These are phyloP conservation scores for Poeciliopsis gracilis DNA, from an alignment of 2,797 vertebrate genomes.

Conservation along the genomic window DNA sequence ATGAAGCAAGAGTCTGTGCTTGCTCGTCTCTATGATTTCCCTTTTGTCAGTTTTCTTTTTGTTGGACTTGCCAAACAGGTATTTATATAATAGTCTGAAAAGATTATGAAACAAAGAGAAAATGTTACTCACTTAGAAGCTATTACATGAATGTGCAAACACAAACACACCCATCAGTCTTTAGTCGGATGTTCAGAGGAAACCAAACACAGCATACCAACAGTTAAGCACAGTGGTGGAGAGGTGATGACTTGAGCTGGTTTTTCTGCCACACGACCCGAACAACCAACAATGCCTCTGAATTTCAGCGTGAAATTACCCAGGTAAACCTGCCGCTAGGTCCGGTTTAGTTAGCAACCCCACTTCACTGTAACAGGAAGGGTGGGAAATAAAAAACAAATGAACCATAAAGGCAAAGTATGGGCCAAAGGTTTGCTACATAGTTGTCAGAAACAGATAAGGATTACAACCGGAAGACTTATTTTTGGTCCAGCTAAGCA, in stretches of 20 bases:
- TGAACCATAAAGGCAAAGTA: background rate
- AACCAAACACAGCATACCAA: background rate
- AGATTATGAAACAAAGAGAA: background rate
- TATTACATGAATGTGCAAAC: background rate
- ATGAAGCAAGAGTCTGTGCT: slow-evolving; percentile 16
- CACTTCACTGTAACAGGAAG: background rate
- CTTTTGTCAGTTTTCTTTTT: slow-evolving; percentile 28
- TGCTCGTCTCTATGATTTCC: background rate
- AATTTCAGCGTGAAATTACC: background rate
- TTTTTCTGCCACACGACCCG: background rate
- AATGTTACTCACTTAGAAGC: background rate
- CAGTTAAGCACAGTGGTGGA: background rate
- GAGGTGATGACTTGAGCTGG: background rate
- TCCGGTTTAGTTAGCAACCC: background rate
- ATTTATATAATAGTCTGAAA: slow-evolving; percentile 14
- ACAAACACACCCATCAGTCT: background rate
- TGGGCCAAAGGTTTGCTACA: background rate
- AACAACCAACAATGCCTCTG: background rate
- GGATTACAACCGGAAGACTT: background rate
- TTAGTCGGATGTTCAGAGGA: background rate
- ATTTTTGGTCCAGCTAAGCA: background rate
- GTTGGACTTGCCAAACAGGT: slow-evolving; percentile 66
- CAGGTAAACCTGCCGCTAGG: no score
- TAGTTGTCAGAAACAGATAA: background rate
- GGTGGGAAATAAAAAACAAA: background rate